Conservation (phyloP, 2,888 invertebrate genomes). For the Cheilosia grossa region DNA sequence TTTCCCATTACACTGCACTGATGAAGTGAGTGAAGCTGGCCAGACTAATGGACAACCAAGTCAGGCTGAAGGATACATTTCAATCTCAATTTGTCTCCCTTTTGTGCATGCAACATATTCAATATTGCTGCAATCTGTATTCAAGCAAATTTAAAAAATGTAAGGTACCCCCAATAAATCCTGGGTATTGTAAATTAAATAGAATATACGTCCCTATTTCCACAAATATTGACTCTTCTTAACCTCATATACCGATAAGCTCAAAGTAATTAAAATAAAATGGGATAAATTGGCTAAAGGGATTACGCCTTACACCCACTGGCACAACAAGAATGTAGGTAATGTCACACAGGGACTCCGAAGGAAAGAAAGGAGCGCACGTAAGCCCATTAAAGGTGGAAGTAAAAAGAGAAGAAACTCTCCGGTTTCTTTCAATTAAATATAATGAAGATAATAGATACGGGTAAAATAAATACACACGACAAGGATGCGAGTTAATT, state of each 20-base stretch:
- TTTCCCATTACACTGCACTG: conserved; percentile 3
- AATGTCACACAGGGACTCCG: neutral
- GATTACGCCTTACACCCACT: conserved; percentile 28
- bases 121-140: too few relatives aligned
- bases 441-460: conserved; percentile 29
- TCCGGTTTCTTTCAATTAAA: conserved; percentile 25
- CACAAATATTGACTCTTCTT: neutral
- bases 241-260: conserved; percentile 4
- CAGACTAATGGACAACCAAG: conserved; percentile 5
- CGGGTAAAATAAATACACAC: neutral
- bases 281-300: conserved; percentile 19
- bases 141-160: too few relatives aligned
- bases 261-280: conserved; percentile 32
- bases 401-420: neutral
- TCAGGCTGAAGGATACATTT: neutral
- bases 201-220: neutral
- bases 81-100: too few relatives aligned
- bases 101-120: too few relatives aligned
- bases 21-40: neutral
- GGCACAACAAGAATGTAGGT: conserved; percentile 1
- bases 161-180: too few relatives aligned
- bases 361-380: neutral
- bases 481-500: conserved; percentile 32
- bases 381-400: conserved; percentile 21
- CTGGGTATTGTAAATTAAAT: too few relatives aligned